Conservation (phyloP, 2,888 invertebrate species). For the Colletes collaris region DNA sequence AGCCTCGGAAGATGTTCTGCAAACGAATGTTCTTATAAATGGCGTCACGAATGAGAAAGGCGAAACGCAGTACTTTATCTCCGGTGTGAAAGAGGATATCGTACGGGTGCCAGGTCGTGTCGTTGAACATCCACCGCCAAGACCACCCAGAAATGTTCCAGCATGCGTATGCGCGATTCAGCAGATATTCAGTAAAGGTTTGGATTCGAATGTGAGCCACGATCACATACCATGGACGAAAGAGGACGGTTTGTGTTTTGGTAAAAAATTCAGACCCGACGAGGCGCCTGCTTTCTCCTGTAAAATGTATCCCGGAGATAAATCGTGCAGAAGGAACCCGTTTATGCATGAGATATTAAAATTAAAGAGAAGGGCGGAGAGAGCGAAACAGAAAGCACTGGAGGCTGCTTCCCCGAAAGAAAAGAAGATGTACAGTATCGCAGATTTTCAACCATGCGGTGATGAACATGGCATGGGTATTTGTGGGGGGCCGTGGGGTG, state of each 20-base stretch:
- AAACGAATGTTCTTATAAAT: slow-evolving; percentile 61
- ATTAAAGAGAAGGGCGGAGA: slow-evolving; percentile 39
- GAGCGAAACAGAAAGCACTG: slow-evolving; percentile 10
- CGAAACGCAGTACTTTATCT: slow-evolving; percentile 65
- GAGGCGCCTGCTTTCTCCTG: slow-evolving; percentile 68
- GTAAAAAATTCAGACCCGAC: slow-evolving; percentile 70
- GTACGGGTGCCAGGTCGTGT: slow-evolving; percentile 64
- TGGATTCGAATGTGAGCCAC: slow-evolving; percentile 47
- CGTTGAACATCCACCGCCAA: slow-evolving; percentile 41
- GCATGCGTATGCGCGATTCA: slow-evolving; percentile 74
- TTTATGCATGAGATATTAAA: slow-evolving; percentile 58
- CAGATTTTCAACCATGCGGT: slow-evolving; percentile 70
- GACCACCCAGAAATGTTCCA: slow-evolving; percentile 69
- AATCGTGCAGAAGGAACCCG: slow-evolving; percentile 68
- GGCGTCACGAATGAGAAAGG: slow-evolving; percentile 67
- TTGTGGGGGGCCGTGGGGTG: slow-evolving; percentile 72
- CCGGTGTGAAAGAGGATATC: slow-evolving; percentile 64
- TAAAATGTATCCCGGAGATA: slow-evolving; percentile 64
- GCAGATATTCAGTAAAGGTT: slow-evolving; percentile 61
- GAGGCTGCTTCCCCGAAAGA: slow-evolving; percentile 22
- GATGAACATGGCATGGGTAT: slow-evolving; percentile 71
- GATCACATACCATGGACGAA: slow-evolving; percentile 72
- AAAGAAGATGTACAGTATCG: slow-evolving; percentile 68
- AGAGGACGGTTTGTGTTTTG: slow-evolving; percentile 68
- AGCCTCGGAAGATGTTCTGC: slow-evolving; percentile 69